phyloP scores from a whole-genome alignment of 1,140 invertebrate genomes.

The Nixonia krombeini region DNA sequence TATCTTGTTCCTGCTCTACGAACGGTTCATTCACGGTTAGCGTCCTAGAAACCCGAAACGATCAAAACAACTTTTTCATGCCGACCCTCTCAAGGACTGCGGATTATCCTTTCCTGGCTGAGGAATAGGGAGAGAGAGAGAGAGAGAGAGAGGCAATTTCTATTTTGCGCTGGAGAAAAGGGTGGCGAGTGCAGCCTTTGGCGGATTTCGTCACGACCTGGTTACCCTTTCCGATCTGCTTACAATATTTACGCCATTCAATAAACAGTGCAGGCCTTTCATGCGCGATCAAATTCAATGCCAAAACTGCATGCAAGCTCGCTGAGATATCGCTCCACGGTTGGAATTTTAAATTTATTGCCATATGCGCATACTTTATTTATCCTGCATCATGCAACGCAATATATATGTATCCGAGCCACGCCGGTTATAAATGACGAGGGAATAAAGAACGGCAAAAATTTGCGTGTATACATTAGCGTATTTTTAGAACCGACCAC shows the following conservation, averaged over 20 bases:
- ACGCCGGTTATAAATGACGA: neutral
- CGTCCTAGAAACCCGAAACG: slow-evolving; percentile 68
- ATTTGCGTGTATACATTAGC: neutral
- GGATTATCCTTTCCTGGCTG: slow-evolving; percentile 57
- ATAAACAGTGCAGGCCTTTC: slow-evolving; percentile 37
- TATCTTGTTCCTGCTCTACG: slow-evolving; percentile 28
- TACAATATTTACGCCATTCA: slow-evolving; percentile 49
- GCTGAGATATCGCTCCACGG: neutral
- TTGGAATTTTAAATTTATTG: slow-evolving; percentile 9
- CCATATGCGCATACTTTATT: slow-evolving; percentile 2
- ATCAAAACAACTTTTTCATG: slow-evolving; percentile 69
- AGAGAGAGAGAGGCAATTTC: neutral
- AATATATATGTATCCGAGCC: neutral
- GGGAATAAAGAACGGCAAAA: neutral
- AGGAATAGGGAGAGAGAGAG: slow-evolving; percentile 4
- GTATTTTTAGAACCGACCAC: neutral
- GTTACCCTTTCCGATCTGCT: slow-evolving; percentile 42
- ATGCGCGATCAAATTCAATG: slow-evolving; percentile 29
- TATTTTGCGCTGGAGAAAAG: slow-evolving; percentile 30
- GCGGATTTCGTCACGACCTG: slow-evolving; percentile 56
- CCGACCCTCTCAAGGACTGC: slow-evolving; percentile 55
- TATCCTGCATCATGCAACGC: slow-evolving; percentile 1
- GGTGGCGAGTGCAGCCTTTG: slow-evolving; percentile 27
- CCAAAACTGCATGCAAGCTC: neutral
- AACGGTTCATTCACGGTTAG: slow-evolving; percentile 60